Conservation (phyloP, 1,140 invertebrate species). For the Linepithema humile region DNA sequence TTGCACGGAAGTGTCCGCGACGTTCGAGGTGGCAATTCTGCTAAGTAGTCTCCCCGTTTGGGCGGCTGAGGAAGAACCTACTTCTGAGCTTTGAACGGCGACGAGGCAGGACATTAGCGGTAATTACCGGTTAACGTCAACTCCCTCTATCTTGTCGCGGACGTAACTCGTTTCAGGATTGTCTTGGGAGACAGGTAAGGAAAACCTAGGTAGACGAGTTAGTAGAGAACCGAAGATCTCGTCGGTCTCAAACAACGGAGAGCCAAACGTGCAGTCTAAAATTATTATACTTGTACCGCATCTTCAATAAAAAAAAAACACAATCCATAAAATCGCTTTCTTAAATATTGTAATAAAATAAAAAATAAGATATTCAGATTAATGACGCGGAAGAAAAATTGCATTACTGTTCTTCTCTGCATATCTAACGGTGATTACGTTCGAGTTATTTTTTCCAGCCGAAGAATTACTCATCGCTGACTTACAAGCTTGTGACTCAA, state of each 20-base stretch:
- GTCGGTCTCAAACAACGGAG: background rate
- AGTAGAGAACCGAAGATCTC: background rate
- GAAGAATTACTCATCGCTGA: background rate
- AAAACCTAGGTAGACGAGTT: background rate
- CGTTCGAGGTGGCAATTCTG: slow-evolving; percentile 66
- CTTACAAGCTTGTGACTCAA: background rate
- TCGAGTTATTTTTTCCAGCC: background rate
- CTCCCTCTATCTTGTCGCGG: slow-evolving; percentile 42
- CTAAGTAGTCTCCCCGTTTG: slow-evolving; percentile 64
- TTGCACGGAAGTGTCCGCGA: slow-evolving; percentile 52
- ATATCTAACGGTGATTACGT: background rate
- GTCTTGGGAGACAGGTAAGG: slow-evolving; percentile 57
- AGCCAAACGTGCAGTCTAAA: background rate
- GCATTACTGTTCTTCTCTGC: background rate
- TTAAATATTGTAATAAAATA: background rate
- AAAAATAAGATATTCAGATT: background rate
- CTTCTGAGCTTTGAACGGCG: slow-evolving; percentile 62
- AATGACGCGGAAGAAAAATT: background rate
- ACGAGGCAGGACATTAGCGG: slow-evolving; percentile 67
- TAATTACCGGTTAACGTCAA: slow-evolving; percentile 67
- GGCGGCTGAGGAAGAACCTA: slow-evolving; percentile 53
- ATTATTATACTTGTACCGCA: background rate
- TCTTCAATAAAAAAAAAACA: background rate
- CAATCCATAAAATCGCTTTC: background rate
- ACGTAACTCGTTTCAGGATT: slow-evolving; percentile 39